A percentile compares a stretch with the other conserved stretches of the same genome.
Evolutionary conservation across 2,797 vertebrate genomes (phyloP).

Genomic region (Cercopithecus diana): DNA sequence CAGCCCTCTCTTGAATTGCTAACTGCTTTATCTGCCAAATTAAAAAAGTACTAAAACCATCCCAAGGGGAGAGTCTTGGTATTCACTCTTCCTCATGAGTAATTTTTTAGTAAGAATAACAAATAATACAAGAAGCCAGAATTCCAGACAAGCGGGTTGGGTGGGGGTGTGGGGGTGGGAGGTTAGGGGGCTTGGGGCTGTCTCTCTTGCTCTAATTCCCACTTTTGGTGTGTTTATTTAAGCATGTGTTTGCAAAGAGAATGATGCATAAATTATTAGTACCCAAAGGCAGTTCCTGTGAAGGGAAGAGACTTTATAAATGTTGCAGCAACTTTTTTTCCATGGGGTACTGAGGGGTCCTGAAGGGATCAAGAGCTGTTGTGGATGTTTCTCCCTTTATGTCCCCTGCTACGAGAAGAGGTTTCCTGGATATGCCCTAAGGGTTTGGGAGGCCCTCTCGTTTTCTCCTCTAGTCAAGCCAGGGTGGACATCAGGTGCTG

Average conservation of each 20-base stretch:
- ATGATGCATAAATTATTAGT: not conserved
- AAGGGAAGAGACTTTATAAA: not conserved
- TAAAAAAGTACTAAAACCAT: not conserved
- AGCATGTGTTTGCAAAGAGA: not conserved
- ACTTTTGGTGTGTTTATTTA: not conserved
- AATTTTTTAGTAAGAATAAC: slow-evolving; percentile 51
- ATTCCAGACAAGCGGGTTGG: not conserved
- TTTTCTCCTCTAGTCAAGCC: not conserved
- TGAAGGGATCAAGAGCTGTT: not conserved
- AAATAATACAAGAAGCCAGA: not conserved
- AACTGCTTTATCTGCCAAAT: slow-evolving; percentile 23
- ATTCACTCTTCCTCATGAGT: slow-evolving; percentile 30
- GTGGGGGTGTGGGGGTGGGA: too few species aligned
- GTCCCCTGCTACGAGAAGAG: not conserved
- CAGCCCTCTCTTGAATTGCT: not conserved
- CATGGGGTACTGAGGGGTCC: not conserved
- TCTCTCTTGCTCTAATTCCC: not conserved
- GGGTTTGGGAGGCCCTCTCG: not conserved
- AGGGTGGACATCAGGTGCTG: not conserved
- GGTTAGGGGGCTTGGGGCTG: not conserved
- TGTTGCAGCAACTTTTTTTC: not conserved
- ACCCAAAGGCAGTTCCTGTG: not conserved
- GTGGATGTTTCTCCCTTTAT: not conserved
- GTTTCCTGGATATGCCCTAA: not conserved
- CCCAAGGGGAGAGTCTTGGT: not conserved